Evolutionary conservation across 2,888 invertebrate species (phyloP).

Genomic region (Andrena camellia): DNA sequence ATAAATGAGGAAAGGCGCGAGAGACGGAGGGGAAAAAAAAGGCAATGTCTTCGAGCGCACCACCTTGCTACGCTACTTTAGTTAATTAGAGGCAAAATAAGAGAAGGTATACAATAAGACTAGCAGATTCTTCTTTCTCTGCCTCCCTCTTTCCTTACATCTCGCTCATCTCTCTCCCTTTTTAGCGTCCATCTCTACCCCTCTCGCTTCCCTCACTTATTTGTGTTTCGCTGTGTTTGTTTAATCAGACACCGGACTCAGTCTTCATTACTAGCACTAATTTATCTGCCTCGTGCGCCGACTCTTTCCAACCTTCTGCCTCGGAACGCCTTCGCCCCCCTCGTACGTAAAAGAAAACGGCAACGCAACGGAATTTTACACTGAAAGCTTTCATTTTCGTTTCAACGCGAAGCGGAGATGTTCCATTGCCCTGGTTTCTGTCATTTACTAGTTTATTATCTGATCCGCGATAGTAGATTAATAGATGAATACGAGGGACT

Average conservation of each 20-base stretch:
- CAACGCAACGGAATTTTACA: slow-evolving; percentile 53
- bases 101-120: slow-evolving; percentile 62
- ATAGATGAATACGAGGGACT: too few relatives aligned
- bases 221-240: slow-evolving; percentile 82
- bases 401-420: slow-evolving; percentile 39
- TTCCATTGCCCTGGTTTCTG: slow-evolving; percentile 33
- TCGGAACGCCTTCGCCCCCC: slow-evolving; percentile 27
- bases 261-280: slow-evolving; percentile 83
- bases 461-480: too few relatives aligned
- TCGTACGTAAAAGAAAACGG: slow-evolving; percentile 36
- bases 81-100: slow-evolving; percentile 79
- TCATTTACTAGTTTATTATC: slow-evolving; percentile 9
- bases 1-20: slow-evolving; percentile 45
- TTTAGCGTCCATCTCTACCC: slow-evolving; percentile 20
- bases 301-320: slow-evolving; percentile 68
- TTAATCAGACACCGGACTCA: slow-evolving; percentile 83
- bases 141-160: slow-evolving; percentile 21
- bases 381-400: slow-evolving; percentile 34
- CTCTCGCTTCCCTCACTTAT: slow-evolving; percentile 66
- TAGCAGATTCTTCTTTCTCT: slow-evolving; percentile 65
- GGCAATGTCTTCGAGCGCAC: slow-evolving; percentile 61
- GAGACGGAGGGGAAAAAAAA: slow-evolving; percentile 32
- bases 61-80: slow-evolving; percentile 70
- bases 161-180: slow-evolving; percentile 1
- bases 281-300: slow-evolving; percentile 82